Conservation (phyloP, 2,888 invertebrate genomes). For the Thumatha senex region DNA sequence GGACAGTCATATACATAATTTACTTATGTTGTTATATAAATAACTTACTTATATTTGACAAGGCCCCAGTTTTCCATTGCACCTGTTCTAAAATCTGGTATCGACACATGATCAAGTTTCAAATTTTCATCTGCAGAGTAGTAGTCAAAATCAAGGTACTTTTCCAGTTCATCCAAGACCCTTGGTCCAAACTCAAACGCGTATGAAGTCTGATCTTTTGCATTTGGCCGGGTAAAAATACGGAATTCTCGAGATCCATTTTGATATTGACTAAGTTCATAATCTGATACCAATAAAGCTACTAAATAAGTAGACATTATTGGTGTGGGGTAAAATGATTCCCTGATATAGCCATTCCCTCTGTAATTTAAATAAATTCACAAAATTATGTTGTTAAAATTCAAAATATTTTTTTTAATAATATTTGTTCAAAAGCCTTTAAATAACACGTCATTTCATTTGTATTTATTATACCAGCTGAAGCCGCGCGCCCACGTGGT, state of each 20-base stretch:
- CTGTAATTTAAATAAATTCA: constrained; percentile 42
- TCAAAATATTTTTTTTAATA: too few species aligned
- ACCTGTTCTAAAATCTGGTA: constrained; percentile 92
- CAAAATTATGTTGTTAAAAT: not conserved
- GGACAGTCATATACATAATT: not conserved
- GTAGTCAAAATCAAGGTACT: constrained; percentile 84
- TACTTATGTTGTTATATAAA: not conserved
- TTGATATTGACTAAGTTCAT: constrained; percentile 64
- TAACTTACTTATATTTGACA: constrained; percentile 87
- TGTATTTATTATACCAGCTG: too few species aligned
- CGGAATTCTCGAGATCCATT: constrained; percentile 70
- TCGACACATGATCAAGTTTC: constrained; percentile 92
- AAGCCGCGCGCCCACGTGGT: too few species aligned
- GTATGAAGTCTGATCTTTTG: constrained; percentile 85
- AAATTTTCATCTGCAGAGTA: constrained; percentile 80
- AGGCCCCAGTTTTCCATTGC: constrained; percentile 98
- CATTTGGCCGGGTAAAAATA: constrained; percentile 87
- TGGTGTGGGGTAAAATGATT: constrained; percentile 85
- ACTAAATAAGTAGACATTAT: constrained; percentile 93
- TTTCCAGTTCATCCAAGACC: constrained; percentile 75
- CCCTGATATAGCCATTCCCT: constrained; percentile 83
- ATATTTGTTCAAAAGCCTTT: too few species aligned
- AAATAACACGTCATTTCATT: too few species aligned
- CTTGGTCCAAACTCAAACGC: constrained; percentile 84
- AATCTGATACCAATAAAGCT: constrained; percentile 92